Percentiles rank a stretch among this genome's conserved stretches.
Conservation (phyloP, 1,140 invertebrate species). For the Pollicipes pollicipes region DNA sequence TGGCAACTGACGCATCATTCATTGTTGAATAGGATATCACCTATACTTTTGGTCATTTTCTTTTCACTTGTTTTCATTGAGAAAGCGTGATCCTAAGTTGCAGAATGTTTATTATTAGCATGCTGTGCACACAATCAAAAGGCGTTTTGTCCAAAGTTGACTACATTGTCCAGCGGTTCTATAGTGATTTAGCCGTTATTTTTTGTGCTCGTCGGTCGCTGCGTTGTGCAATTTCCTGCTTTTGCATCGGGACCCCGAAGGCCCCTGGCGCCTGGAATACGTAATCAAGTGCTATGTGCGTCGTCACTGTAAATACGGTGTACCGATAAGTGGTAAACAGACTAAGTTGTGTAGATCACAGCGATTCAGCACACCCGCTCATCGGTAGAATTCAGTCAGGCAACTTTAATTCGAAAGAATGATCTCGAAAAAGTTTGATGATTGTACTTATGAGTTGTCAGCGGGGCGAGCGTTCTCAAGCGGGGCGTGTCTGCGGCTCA, state of each 20-base stretch:
- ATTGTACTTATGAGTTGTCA: neutral
- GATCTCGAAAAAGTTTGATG: neutral
- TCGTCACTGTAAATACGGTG: neutral
- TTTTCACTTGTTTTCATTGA: neutral
- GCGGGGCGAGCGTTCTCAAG: neutral
- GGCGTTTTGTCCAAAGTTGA: neutral
- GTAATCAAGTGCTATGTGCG: neutral
- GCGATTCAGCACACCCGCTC: neutral
- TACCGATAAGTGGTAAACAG: neutral
- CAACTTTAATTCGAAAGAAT: neutral
- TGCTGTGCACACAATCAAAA: conserved; percentile 1
- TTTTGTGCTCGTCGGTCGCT: neutral
- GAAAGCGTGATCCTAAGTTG: neutral
- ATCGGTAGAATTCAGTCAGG: neutral
- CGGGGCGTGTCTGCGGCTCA: neutral
- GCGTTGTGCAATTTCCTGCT: conserved; percentile 1
- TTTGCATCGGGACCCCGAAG: neutral
- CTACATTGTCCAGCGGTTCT: neutral
- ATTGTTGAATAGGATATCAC: neutral
- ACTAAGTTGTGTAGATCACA: neutral
- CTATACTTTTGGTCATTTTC: neutral
- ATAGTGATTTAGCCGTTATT: neutral
- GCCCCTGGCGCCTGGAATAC: neutral
- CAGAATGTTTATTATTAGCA: neutral
- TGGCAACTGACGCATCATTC: neutral